These are phyloP conservation scores for Peromyscus eremicus DNA, from an alignment of 2,797 vertebrate genomes.

Conservation along the genomic window DNA sequence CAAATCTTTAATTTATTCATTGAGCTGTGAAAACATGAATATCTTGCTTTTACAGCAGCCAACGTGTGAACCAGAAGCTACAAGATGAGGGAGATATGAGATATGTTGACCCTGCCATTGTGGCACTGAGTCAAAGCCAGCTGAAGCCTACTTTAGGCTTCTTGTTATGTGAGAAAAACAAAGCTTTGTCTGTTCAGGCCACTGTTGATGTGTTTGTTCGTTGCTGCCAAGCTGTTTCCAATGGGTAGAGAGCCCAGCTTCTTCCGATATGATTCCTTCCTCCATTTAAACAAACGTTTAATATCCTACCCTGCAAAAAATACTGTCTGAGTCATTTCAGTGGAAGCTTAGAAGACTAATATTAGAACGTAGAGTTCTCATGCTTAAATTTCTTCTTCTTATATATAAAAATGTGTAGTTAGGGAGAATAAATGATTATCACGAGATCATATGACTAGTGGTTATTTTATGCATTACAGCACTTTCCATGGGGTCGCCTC, in stretches of 20 bases:
- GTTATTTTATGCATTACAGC: constrained; percentile 22
- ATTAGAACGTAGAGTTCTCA: constrained; percentile 35
- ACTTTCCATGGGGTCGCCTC: background rate
- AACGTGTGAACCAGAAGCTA: constrained; percentile 21
- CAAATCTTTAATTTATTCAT: background rate
- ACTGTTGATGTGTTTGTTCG: constrained; percentile 20
- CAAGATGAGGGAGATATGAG: background rate
- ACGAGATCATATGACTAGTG: background rate
- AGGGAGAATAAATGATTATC: background rate
- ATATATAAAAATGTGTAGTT: background rate
- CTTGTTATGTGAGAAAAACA: constrained; percentile 11
- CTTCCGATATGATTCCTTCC: constrained; percentile 9
- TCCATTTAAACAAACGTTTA: constrained; percentile 28
- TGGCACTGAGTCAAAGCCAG: background rate
- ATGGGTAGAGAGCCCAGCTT: background rate
- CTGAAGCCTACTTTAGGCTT: background rate
- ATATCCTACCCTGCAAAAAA: background rate
- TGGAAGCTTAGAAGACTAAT: background rate
- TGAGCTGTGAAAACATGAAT: background rate
- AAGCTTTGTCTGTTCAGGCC: constrained; percentile 12
- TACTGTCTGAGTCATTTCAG: constrained; percentile 37
- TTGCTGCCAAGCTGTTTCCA: background rate
- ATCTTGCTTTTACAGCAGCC: background rate
- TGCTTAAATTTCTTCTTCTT: constrained; percentile 37
- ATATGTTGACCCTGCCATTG: background rate